Percentiles rank a stretch among this genome's conserved stretches.
phyloP scores from a whole-genome alignment of 1,140 invertebrate species.

The Aradophagus sp. region DNA sequence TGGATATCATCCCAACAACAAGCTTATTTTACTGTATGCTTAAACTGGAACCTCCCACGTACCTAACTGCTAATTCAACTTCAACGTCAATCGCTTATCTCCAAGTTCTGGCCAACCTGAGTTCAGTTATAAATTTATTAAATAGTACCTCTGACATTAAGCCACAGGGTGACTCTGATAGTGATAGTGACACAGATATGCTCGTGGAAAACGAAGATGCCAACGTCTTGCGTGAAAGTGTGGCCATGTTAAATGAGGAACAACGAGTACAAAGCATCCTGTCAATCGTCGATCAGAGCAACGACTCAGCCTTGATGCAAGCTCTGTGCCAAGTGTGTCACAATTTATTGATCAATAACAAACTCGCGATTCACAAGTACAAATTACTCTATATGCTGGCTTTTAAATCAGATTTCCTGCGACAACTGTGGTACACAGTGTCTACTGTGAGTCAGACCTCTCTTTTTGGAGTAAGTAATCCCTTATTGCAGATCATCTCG shows the following conservation, averaged over 20 bases:
- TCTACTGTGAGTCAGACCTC: conserved; percentile 75
- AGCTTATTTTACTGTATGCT: conserved; percentile 80
- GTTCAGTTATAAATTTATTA: conserved; percentile 59
- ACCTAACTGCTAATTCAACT: conserved; percentile 72
- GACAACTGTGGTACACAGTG: conserved; percentile 83
- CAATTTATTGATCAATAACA: conserved; percentile 84
- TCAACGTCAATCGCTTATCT: conserved; percentile 66
- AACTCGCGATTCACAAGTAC: conserved; percentile 85
- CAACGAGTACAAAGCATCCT: conserved; percentile 79
- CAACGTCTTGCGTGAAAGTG: conserved; percentile 73
- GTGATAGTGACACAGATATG: conserved; percentile 66
- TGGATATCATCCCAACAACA: conserved; percentile 64
- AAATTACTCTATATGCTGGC: conserved; percentile 91
- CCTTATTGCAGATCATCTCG: conserved; percentile 83
- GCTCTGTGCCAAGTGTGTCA: conserved; percentile 85
- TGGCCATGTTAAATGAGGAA: conserved; percentile 80
- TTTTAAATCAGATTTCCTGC: conserved; percentile 88
- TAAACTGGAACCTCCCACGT: conserved; percentile 79
- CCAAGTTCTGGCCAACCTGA: conserved; percentile 70
- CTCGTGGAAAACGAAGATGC: conserved; percentile 68
- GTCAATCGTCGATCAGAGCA: conserved; percentile 77
- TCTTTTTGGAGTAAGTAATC: conserved; percentile 79
- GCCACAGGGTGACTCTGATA: conserved; percentile 62
- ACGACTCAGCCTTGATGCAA: conserved; percentile 78
- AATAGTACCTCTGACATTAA: conserved; percentile 34